Base-by-base conservation (phyloP, 2,888 invertebrate species). In the Tryphoninae sp. region DNA sequence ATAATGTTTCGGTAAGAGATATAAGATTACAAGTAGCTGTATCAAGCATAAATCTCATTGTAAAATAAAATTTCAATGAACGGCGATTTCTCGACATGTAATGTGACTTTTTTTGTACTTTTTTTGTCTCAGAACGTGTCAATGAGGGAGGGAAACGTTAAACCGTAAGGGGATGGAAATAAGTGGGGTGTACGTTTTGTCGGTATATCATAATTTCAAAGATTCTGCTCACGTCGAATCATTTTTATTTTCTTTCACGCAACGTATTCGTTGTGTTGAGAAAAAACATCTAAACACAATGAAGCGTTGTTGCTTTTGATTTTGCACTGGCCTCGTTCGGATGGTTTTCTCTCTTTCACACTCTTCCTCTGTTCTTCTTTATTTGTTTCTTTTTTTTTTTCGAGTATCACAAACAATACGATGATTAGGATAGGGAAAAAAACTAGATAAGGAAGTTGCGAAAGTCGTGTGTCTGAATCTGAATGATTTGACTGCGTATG, bases 291-390 rank as follows among this genome's bases (percentile, higher is more conserved):
- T 45, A 13, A 67, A 51, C n/a, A n/a, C 19, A 23, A 45, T 22
- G 8, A 19, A 62, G 16, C 13, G 9, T 45, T 13, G 13, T 45
- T 45, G 45, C 45, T 6, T 33, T 33, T 33, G 4, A 80, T 83
- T 86, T 85, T 82, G 84, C 87, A 83, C 82, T 86, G 87, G 88
- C 87, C 88, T 88, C 87, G 87, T 85, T 90, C 89, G 88, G 88
- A 87, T 86, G 84, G 80, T 84, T 84, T 86, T 86, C 75, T 85
- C 88, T 87, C 84, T 72, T 26, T 87, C 86, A 67, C 16, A 45
- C 33, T 49, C 16, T 55, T 45, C 53, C 67, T 67, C 16, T 23
- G 7, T 23, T 81, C 26, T 67, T 49, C 75, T 55, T 64, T 79
- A 81, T 67, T 59, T 59, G 53, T 73, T 61, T 73, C 58, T 55